A percentile compares a stretch with the other conserved stretches of the same genome.
Evolutionary conservation across 2,888 invertebrate species (phyloP).

Genomic region (Diaphora mendica): DNA sequence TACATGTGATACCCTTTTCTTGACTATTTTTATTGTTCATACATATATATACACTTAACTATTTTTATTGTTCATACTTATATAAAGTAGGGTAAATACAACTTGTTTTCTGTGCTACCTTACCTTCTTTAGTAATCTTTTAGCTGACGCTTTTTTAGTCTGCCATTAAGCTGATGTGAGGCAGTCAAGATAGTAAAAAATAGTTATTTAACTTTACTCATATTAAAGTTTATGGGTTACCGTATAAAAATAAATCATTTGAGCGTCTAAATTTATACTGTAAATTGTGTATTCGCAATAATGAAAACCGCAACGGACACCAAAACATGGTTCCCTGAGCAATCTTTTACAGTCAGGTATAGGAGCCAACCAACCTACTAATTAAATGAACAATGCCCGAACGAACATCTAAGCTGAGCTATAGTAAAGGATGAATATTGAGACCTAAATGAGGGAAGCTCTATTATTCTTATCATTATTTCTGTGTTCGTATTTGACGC

Average conservation of each 20-base stretch:
- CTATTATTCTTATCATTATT: neutral
- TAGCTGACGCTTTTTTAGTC: neutral
- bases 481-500: neutral
- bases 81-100: neutral
- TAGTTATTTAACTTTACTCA: neutral
- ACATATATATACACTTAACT: neutral
- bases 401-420: constrained; percentile 68
- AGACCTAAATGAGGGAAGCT: constrained; percentile 32
- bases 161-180: neutral
- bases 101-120: neutral
- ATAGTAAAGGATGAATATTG: constrained; percentile 44
- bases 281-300: constrained; percentile 28
- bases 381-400: constrained; percentile 73
- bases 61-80: neutral
- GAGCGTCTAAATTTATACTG: constrained; percentile 20
- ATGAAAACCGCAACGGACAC: constrained; percentile 35
- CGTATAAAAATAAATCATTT: constrained; percentile 1
- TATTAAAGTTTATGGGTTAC: neutral
- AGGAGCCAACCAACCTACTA: constrained; percentile 74
- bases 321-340: constrained; percentile 68
- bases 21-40: neutral
- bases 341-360: constrained; percentile 63
- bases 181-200: neutral
- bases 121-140: neutral
- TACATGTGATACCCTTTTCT: neutral